Base-by-base conservation (phyloP, 2,113 vertebrate species). In the Agapornis roseicollis region DNA sequence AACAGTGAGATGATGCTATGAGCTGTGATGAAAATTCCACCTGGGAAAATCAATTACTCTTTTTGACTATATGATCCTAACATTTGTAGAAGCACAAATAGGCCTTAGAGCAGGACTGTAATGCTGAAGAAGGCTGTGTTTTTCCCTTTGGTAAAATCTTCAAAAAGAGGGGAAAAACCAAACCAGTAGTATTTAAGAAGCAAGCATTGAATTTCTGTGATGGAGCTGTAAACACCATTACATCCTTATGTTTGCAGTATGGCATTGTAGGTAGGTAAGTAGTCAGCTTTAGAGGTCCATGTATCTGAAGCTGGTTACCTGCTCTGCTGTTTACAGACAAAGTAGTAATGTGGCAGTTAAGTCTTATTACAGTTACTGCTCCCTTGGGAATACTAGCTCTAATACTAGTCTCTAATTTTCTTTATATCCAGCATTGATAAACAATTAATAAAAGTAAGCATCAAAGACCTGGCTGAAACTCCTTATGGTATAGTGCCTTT, bases 1-100 rank as follows among this genome's bases (percentile, higher is more conserved):
- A 91, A 88, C 84, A 94, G 85, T 88, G 82, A 85, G 88, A 90
- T 94, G 92, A 66, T 94, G 76, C 60, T 94, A 35, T 93, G 85
- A 94, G 55, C 73, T 87, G 73, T 52, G 52, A 68, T 92, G 65
- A 92, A 88, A 95, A 70, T 95, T 79, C 76, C 42, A 81, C 69
- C 42, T 87, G 65, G 77, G 83, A 89, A 92, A 93, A 86, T 58
- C 6, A 70, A 3, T 93, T 64, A 31, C 16, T 25, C 49, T 39
- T 53, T 77, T 72, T 83, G 18, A 37, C 42, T 52, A 2, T 64
- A 33, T 72, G 44, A 53, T 53, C 31, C 27, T 71, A 42, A 79
- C 35, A 72, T 23, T 56, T 56, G 33, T 83, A 80, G 72, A 84
- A 94, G 80, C 49, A 87, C 33, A 31, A 79, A 14, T 37, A 72